A percentile compares a stretch with the other conserved stretches of the same genome.
Conservation (phyloP, 1,140 invertebrate species). For the Lordiphosa clarofinis region DNA sequence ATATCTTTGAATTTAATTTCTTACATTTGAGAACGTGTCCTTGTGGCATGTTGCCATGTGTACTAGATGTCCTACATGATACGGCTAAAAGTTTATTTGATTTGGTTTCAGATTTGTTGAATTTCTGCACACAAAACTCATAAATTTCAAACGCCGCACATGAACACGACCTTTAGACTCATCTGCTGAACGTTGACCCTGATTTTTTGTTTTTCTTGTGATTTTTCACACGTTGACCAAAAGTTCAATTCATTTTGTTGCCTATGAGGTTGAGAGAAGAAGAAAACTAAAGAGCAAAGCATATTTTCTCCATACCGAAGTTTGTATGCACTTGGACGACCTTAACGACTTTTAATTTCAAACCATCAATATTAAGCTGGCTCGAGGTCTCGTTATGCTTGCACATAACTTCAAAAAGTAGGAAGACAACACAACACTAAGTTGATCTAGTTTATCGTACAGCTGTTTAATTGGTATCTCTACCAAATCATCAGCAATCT, state of each 20-base stretch:
- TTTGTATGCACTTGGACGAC: too few relatives aligned
- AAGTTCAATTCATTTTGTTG: slow-evolving; percentile 60
- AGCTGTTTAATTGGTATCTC: too few relatives aligned
- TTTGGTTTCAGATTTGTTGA: slow-evolving; percentile 9
- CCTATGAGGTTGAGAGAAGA: too few relatives aligned
- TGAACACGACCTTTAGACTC: slow-evolving; percentile 21
- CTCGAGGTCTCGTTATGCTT: too few relatives aligned
- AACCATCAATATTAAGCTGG: too few relatives aligned
- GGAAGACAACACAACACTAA: too few relatives aligned
- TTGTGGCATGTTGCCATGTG: slow-evolving; percentile 47
- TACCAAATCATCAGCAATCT: too few relatives aligned
- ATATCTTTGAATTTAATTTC: slow-evolving; percentile 44
- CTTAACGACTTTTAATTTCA: too few relatives aligned
- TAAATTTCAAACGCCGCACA: slow-evolving; percentile 33
- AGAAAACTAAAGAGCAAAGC: background rate
- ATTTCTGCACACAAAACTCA: slow-evolving; percentile 12
- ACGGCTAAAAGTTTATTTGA: slow-evolving; percentile 25
- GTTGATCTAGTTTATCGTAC: too few relatives aligned
- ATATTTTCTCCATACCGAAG: background rate
- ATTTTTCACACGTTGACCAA: slow-evolving; percentile 48
- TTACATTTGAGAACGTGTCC: slow-evolving; percentile 45
- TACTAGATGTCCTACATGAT: slow-evolving; percentile 8
- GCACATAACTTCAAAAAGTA: too few relatives aligned
- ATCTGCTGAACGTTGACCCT: slow-evolving; percentile 15
- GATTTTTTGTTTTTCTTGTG: slow-evolving; percentile 17